A percentile compares a stretch with the other conserved stretches of the same genome.
These are phyloP conservation scores for Discoglossus pictus DNA, from an alignment of 2,797 vertebrate genomes.

Conservation along the genomic window DNA sequence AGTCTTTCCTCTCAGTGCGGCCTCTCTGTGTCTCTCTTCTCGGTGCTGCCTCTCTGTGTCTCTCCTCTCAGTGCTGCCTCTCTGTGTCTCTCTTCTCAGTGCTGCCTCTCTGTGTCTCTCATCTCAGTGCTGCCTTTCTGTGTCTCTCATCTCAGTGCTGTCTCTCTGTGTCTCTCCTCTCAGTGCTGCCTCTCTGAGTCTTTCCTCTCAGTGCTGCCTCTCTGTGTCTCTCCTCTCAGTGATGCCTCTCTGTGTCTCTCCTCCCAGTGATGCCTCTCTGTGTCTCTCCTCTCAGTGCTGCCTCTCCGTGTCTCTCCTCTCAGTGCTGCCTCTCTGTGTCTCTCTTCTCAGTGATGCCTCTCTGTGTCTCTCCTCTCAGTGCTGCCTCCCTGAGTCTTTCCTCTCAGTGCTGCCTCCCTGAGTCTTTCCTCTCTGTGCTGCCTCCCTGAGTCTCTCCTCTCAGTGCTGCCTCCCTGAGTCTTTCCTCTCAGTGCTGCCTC, in stretches of 20 bases:
- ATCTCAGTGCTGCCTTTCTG: too few species aligned
- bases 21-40: too few species aligned
- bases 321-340: accelerated
- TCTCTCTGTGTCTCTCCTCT: accelerated
- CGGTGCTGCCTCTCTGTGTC: background rate
- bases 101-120: background rate
- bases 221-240: background rate
- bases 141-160: too few species aligned
- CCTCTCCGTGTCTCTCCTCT: background rate
- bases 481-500: too few species aligned
- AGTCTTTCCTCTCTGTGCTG: background rate
- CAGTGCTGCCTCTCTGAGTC: background rate
- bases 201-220: background rate
- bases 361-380: too few species aligned
- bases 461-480: too few species aligned
- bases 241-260: too few species aligned
- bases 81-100: accelerated
- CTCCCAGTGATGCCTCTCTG: too few species aligned
- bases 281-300: background rate
- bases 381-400: background rate
- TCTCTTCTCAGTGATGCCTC: too few species aligned
- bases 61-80: background rate
- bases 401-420: background rate
- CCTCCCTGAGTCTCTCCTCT: background rate
- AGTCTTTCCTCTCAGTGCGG: too few species aligned